A percentile compares a stretch with the other conserved stretches of the same genome.
These are phyloP conservation scores for Hemaris fuciformis DNA, from an alignment of 2,888 invertebrate species.

Conservation along the genomic window DNA sequence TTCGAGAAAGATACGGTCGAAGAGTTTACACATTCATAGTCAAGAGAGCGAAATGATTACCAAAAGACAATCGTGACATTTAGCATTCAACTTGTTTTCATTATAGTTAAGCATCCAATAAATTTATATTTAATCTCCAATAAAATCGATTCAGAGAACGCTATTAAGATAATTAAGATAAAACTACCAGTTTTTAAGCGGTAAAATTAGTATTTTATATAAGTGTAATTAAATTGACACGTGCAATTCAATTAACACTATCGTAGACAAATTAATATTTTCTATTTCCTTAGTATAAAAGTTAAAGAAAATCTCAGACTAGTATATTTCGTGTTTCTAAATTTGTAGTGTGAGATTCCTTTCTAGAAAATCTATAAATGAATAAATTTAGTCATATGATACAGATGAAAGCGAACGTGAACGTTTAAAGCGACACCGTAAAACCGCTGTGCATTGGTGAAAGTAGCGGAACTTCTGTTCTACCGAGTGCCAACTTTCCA, in stretches of 20 bases:
- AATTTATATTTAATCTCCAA: no score
- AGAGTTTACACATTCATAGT: neutral
- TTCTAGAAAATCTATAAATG: neutral
- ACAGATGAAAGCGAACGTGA: neutral
- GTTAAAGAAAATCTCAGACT: no score
- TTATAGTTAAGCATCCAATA: neutral
- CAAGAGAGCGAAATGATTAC: neutral
- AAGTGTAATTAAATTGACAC: no score
- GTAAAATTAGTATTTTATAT: no score
- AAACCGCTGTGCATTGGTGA: neutral
- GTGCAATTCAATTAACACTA: no score
- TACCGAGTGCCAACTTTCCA: neutral
- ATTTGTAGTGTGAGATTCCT: no score
- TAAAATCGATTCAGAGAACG: no score
- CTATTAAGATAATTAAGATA: no score
- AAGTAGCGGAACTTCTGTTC: neutral
- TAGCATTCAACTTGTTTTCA: neutral
- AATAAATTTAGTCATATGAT: neutral
- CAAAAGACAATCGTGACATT: neutral
- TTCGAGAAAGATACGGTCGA: conserved; percentile 13
- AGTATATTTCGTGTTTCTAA: no score
- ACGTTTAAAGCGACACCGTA: neutral
- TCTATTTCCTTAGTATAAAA: no score
- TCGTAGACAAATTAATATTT: no score
- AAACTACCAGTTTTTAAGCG: no score